phyloP scores from a whole-genome alignment of 1,140 invertebrate genomes.

The Dufourea novaeangliae region DNA sequence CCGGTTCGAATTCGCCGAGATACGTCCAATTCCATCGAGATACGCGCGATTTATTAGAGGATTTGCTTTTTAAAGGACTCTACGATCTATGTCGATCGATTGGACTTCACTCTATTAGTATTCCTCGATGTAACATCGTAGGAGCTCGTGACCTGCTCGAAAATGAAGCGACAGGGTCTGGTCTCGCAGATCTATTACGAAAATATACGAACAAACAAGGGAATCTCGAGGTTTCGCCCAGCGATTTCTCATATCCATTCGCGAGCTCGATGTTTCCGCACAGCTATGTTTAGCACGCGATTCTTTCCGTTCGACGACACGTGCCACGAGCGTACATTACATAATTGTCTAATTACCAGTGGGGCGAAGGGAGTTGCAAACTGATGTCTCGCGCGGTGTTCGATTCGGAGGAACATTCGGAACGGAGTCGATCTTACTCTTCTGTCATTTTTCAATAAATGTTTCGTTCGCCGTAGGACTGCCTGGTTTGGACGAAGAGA shows the following conservation, averaged over 20 bases:
- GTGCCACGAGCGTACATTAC: constrained; percentile 13
- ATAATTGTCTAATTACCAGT: constrained; percentile 9
- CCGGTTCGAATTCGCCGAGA: background rate
- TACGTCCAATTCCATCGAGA: too few species aligned
- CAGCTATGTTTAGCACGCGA: background rate
- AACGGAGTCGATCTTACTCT: background rate
- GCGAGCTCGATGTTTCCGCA: background rate
- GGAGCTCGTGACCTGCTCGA: background rate
- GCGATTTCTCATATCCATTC: background rate
- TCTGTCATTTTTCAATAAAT: too few species aligned
- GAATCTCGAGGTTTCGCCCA: background rate
- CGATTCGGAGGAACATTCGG: background rate
- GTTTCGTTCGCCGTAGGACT: too few species aligned
- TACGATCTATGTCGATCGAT: background rate
- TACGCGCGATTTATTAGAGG: background rate
- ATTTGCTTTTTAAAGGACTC: background rate
- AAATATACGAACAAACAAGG: constrained; percentile 31
- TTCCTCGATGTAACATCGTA: too few species aligned
- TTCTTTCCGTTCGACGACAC: constrained; percentile 7
- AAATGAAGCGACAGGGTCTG: background rate
- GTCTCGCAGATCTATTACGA: constrained; percentile 7
- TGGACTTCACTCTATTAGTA: too few species aligned
- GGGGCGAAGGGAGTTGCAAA: background rate
- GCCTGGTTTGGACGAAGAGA: too few species aligned
- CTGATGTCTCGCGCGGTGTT: background rate